Percentiles rank a stretch among this genome's conserved stretches.
Conservation (phyloP, 2,113 vertebrate genomes). For the Poecile atricapillus region DNA sequence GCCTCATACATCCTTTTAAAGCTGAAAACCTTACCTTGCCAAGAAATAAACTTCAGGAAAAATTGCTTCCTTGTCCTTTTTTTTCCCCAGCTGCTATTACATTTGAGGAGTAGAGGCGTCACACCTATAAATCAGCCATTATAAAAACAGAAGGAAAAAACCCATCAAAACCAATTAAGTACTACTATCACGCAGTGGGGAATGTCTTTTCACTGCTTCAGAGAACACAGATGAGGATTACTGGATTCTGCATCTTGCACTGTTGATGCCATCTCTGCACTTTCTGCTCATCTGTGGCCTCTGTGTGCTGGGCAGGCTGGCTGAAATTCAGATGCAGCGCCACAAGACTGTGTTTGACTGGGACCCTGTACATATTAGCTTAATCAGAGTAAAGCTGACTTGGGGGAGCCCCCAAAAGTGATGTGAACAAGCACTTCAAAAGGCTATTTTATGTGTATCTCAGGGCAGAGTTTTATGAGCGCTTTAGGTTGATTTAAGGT, state of each 20-base stretch:
- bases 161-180: neutral
- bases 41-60: constrained; percentile 2
- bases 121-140: neutral
- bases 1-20: neutral
- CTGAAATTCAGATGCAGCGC: neutral
- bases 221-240: neutral
- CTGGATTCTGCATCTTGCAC: neutral
- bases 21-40: neutral
- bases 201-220: neutral
- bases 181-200: neutral
- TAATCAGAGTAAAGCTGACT: neutral
- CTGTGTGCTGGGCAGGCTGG: neutral
- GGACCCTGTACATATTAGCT: neutral
- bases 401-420: neutral
- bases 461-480: neutral
- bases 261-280: neutral
- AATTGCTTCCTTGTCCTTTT: neutral
- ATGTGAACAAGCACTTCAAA: neutral
- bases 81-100: neutral
- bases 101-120: neutral
- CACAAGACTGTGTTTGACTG: neutral
- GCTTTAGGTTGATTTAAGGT: neutral
- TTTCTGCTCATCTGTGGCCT: neutral
- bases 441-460: neutral
- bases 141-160: neutral